phyloP scores from a whole-genome alignment of 2,888 invertebrate species.

The Nephrotoma appendiculata region DNA sequence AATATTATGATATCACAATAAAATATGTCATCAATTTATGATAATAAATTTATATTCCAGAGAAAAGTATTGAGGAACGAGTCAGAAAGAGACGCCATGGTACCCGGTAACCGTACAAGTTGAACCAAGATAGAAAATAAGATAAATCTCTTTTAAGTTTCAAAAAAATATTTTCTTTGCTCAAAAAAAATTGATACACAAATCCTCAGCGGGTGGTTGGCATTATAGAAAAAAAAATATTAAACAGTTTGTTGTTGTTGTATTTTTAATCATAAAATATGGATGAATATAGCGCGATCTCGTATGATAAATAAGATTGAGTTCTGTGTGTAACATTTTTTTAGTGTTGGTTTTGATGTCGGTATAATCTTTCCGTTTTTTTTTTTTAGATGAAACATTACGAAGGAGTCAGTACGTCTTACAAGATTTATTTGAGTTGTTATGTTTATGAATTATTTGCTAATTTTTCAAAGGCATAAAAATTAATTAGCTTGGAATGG shows the following conservation, averaged over 20 bases:
- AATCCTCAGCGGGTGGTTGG: background rate
- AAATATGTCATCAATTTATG: constrained; percentile 3
- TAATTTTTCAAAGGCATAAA: background rate
- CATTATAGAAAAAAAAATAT: background rate
- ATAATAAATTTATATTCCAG: background rate
- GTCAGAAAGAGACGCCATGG: background rate
- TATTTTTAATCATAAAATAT: background rate
- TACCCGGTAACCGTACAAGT: background rate
- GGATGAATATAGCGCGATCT: background rate
- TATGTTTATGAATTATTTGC: background rate
- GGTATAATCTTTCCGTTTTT: background rate
- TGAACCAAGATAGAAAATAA: background rate
- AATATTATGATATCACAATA: constrained; percentile 1
- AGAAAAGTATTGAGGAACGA: background rate
- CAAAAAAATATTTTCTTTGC: background rate
- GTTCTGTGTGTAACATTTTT: background rate
- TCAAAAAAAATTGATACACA: background rate
- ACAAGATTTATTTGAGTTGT: background rate
- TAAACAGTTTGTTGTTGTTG: background rate
- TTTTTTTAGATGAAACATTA: background rate
- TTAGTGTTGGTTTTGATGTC: background rate
- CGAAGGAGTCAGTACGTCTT: background rate
- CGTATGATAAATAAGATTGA: background rate
- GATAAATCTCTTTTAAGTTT: background rate
- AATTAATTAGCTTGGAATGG: background rate